Percentiles rank a stretch among this genome's conserved stretches.
These are phyloP conservation scores for Casuarius casuarius DNA, from an alignment of 2,113 vertebrate species.

Conservation along the genomic window DNA sequence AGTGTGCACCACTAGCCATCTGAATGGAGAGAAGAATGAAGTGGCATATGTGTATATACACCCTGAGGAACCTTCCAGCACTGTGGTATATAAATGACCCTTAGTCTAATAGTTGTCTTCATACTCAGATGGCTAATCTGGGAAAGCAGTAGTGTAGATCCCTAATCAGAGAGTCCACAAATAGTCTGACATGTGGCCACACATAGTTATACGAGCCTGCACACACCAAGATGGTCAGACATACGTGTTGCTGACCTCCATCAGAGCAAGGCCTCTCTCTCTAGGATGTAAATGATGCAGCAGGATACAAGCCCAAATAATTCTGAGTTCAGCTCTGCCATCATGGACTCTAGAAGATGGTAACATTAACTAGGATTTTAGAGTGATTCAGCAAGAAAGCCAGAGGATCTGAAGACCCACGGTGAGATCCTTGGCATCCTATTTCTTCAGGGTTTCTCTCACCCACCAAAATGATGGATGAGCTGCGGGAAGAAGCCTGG, in stretches of 20 bases:
- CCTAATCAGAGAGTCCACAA: too few relatives aligned
- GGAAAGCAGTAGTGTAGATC: too few relatives aligned
- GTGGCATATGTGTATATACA: not conserved
- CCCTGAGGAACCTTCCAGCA: not conserved
- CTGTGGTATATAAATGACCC: not conserved
- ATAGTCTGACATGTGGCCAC: not conserved
- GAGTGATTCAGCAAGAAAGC: not conserved
- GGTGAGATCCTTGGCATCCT: not conserved
- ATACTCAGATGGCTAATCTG: not conserved
- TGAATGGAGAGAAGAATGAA: not conserved
- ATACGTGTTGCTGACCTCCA: rapidly evolving
- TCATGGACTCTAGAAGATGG: not conserved
- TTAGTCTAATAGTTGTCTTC: not conserved
- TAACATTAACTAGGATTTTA: not conserved
- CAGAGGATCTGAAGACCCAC: not conserved
- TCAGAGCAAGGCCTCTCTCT: not conserved
- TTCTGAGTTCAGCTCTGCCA: not conserved
- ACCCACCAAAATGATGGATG: not conserved
- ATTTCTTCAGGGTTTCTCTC: not conserved
- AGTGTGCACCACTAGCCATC: not conserved
- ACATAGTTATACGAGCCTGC: not conserved
- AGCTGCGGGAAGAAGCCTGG: not conserved
- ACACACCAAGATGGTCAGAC: not conserved
- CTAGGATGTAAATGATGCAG: not conserved
- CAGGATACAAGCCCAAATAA: not conserved